phyloP scores from a whole-genome alignment of 2,113 vertebrate species.

The Sander vitreus region DNA sequence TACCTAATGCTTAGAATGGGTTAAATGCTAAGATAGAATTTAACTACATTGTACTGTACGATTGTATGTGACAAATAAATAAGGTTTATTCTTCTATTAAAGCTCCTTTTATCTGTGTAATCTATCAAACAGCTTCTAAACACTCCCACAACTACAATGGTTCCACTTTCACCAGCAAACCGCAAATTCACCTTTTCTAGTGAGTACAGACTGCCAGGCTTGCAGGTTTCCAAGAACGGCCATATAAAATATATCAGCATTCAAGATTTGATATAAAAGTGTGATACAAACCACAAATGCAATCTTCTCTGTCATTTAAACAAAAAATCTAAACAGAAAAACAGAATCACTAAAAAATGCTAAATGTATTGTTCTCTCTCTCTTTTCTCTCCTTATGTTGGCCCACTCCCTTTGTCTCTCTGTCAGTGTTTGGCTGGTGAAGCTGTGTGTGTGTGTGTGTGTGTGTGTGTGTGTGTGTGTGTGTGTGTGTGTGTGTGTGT shows the following conservation, averaged over 20 bases:
- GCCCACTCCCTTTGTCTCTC: not conserved
- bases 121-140: not conserved
- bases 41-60: too few relatives aligned
- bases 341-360: not conserved
- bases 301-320: not conserved
- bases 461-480: conserved; percentile 20
- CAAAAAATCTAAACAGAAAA: not conserved
- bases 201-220: not conserved
- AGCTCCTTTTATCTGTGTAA: not conserved
- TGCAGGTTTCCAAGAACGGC: not conserved
- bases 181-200: not conserved
- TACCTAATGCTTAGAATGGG: too few relatives aligned
- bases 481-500: not conserved
- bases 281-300: not conserved
- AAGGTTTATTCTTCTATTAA: too few relatives aligned
- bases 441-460: conserved; percentile 22
- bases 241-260: not conserved
- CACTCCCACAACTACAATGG: not conserved
- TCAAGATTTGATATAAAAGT: not conserved
- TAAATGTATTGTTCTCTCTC: not conserved
- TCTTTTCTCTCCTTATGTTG: not conserved
- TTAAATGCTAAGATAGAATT: too few relatives aligned
- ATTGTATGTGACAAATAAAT: too few relatives aligned
- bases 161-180: not conserved
- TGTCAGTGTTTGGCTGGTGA: not conserved